phyloP scores from a whole-genome alignment of 2,113 vertebrate genomes.

The Pluvianellus socialis region DNA sequence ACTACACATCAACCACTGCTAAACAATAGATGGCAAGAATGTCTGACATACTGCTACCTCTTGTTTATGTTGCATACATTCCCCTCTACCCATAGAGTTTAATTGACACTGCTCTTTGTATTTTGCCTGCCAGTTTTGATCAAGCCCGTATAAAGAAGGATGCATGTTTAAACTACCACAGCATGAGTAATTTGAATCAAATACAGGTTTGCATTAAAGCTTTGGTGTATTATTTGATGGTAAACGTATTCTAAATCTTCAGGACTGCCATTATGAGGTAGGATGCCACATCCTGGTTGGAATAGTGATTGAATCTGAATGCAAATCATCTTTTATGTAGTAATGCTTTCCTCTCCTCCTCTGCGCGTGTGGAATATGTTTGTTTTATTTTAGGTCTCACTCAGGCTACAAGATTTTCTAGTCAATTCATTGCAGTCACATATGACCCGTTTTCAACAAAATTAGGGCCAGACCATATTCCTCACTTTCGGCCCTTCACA shows the following conservation, averaged over 20 bases:
- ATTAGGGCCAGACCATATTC: background rate
- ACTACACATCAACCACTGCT: background rate
- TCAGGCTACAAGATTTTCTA: background rate
- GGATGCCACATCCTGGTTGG: background rate
- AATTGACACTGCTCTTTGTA: conserved; percentile 21
- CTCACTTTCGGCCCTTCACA: background rate
- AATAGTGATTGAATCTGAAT: conserved; percentile 26
- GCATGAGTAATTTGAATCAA: conserved; percentile 53
- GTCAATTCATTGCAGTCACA: background rate
- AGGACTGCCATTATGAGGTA: conserved; percentile 25
- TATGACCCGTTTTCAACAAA: background rate
- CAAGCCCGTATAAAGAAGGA: conserved; percentile 28
- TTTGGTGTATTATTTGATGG: conserved; percentile 33
- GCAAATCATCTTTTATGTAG: background rate
- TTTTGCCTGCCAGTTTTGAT: conserved; percentile 57
- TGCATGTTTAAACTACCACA: conserved; percentile 36
- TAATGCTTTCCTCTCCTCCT: background rate
- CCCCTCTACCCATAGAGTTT: conserved; percentile 9
- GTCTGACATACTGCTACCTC: background rate
- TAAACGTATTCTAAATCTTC: conserved; percentile 44
- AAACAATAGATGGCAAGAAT: conserved; percentile 30
- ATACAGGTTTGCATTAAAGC: conserved; percentile 35
- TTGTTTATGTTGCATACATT: background rate
- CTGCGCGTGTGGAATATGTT: background rate
- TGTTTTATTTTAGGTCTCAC: background rate